Conservation (phyloP, 2,888 invertebrate species). For the Colostygia pectinataria region DNA sequence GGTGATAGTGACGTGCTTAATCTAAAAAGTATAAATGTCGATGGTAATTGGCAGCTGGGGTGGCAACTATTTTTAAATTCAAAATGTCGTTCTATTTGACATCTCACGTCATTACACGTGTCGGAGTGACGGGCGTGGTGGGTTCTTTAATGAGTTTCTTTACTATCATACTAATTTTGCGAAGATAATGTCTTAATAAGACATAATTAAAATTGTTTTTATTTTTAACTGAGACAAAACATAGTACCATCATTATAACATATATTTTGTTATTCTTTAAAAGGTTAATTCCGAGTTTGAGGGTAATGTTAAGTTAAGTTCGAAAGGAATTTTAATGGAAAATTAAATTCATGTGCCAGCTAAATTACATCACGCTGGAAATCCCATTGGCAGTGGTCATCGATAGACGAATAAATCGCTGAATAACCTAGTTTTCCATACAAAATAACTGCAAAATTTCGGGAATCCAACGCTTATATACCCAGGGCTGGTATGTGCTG, state of each 20-base stretch:
- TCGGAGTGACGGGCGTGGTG: too few species aligned
- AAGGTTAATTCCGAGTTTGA: neutral
- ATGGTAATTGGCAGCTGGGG: slow-evolving; percentile 3
- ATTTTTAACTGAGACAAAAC: too few species aligned
- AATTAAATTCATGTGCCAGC: neutral
- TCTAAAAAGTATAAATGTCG: neutral
- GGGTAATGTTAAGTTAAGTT: too few species aligned
- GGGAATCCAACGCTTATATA: slow-evolving; percentile 69
- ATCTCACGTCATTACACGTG: neutral
- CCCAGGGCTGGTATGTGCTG: slow-evolving; percentile 69
- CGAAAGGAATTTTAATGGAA: neutral
- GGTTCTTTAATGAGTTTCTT: too few species aligned
- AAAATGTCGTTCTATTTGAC: slow-evolving; percentile 5
- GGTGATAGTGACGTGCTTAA: too few species aligned
- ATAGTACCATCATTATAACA: too few species aligned
- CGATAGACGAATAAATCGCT: slow-evolving; percentile 65
- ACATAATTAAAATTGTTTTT: too few species aligned
- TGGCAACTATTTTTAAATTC: neutral
- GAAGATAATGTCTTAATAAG: too few species aligned
- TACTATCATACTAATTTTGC: too few species aligned
- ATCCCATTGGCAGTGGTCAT: slow-evolving; percentile 15
- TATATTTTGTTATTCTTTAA: too few species aligned
- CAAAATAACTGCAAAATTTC: slow-evolving; percentile 82
- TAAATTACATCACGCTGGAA: slow-evolving; percentile 9
- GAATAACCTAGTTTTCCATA: slow-evolving; percentile 81